phyloP scores from a whole-genome alignment of 2,797 vertebrate species.

The Mormyrops boulengeri region DNA sequence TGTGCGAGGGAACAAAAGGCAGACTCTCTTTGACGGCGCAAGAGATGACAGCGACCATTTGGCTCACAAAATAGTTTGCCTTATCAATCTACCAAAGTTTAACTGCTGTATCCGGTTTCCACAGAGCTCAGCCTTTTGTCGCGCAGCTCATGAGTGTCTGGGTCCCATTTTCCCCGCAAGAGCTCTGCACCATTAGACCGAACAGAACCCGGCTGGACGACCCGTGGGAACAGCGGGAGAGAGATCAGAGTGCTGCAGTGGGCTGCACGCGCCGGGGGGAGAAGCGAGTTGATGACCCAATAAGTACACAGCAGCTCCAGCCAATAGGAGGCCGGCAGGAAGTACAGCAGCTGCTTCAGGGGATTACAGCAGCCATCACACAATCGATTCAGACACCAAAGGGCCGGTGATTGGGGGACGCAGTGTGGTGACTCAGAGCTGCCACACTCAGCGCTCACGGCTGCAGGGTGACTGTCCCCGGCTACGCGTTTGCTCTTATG shows the following conservation, averaged over 20 bases:
- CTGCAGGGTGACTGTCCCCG: neutral
- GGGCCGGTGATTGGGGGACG: neutral
- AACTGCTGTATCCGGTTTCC: neutral
- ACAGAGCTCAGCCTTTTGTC: neutral
- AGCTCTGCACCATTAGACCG: neutral
- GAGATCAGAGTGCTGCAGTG: neutral
- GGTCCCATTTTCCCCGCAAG: neutral
- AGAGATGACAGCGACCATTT: neutral
- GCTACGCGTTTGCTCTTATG: neutral
- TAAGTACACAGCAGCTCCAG: neutral
- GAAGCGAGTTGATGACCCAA: neutral
- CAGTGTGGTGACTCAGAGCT: neutral
- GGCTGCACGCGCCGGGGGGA: neutral
- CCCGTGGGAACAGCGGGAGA: neutral
- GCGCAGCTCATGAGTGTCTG: neutral
- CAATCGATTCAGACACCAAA: neutral
- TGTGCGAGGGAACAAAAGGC: neutral
- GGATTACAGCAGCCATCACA: neutral
- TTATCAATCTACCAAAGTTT: neutral
- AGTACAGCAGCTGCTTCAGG: neutral
- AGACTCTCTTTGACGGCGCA: neutral
- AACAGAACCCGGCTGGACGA: neutral
- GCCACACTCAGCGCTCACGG: neutral
- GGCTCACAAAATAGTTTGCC: neutral
- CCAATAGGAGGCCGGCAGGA: neutral